These are phyloP conservation scores for Ips nitidus DNA, from an alignment of 1,140 invertebrate species.

Conservation along the genomic window DNA sequence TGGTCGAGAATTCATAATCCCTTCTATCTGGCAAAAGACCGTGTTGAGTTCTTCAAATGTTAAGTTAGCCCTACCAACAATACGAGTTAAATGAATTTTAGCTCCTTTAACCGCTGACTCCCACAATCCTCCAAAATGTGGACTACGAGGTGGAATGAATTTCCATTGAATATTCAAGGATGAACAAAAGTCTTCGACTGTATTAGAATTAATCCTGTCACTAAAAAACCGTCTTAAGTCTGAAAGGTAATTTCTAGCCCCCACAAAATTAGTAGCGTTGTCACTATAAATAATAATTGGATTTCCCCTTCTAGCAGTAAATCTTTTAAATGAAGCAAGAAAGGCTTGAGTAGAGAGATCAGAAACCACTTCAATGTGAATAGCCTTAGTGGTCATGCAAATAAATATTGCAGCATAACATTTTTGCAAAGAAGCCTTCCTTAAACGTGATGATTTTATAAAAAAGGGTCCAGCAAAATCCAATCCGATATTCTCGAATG, in stretches of 20 bases:
- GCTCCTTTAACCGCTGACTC: slow-evolving; percentile 43
- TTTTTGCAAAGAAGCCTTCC: slow-evolving; percentile 41
- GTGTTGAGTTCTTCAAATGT: slow-evolving; percentile 46
- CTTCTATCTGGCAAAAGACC: slow-evolving; percentile 40
- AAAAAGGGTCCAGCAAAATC: slow-evolving; percentile 32
- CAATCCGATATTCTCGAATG: slow-evolving; percentile 19
- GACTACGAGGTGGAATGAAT: slow-evolving; percentile 42
- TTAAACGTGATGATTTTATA: slow-evolving; percentile 7
- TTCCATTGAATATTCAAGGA: slow-evolving; percentile 32
- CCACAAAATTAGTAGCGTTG: slow-evolving; percentile 28
- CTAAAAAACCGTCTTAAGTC: slow-evolving; percentile 12
- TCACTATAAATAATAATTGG: slow-evolving; percentile 28
- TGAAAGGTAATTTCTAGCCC: slow-evolving; percentile 14
- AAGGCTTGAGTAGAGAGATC: slow-evolving; percentile 49
- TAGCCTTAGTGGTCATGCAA: slow-evolving; percentile 48
- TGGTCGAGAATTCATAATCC: slow-evolving; percentile 47
- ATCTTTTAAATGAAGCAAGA: slow-evolving; percentile 48
- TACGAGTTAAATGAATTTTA: slow-evolving; percentile 45
- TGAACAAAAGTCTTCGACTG: background rate
- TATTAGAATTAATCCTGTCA: background rate
- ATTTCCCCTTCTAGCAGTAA: slow-evolving; percentile 49
- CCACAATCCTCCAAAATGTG: slow-evolving; percentile 44
- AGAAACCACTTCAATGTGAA: slow-evolving; percentile 53
- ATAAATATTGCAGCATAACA: slow-evolving; percentile 50
- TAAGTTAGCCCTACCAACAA: slow-evolving; percentile 41